Conservation (phyloP, 1,140 invertebrate genomes). For the Drosophila jambulina region DNA sequence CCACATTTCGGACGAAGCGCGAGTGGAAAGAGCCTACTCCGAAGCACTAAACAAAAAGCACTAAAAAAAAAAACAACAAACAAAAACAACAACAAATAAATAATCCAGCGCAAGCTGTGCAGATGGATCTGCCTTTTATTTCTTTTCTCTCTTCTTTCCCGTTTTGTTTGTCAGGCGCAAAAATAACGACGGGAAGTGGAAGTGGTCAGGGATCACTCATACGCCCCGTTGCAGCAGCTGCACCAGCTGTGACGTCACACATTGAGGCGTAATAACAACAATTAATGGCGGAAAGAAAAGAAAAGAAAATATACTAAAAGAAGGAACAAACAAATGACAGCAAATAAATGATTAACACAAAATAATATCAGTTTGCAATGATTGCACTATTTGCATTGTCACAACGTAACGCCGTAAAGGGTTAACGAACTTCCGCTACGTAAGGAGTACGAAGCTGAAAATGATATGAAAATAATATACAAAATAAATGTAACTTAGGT, state of each 20-base stretch:
- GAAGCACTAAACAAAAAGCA: constrained; percentile 10
- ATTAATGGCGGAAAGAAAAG: background rate
- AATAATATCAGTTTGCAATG: background rate
- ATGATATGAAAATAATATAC: background rate
- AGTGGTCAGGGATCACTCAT: constrained; percentile 42
- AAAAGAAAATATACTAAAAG: background rate
- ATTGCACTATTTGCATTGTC: background rate
- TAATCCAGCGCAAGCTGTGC: constrained; percentile 8
- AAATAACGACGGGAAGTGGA: constrained; percentile 41
- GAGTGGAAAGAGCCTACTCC: background rate
- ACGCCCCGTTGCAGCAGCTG: constrained; percentile 39
- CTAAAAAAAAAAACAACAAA: background rate
- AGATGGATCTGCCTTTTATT: constrained; percentile 7
- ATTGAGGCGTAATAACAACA: constrained; percentile 1
- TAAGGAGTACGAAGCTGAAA: background rate
- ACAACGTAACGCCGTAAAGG: background rate
- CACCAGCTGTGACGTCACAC: constrained; percentile 27
- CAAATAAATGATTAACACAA: background rate
- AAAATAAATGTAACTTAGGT: background rate
- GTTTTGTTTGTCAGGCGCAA: background rate
- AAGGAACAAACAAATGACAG: background rate
- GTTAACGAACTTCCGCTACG: constrained; percentile 14
- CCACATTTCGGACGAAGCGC: constrained; percentile 60
- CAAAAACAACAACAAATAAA: constrained; percentile 2
- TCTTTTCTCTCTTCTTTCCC: background rate